Evolutionary conservation across 1,140 invertebrate species (phyloP).

Genomic region (Ceratoteleas bidentatus): DNA sequence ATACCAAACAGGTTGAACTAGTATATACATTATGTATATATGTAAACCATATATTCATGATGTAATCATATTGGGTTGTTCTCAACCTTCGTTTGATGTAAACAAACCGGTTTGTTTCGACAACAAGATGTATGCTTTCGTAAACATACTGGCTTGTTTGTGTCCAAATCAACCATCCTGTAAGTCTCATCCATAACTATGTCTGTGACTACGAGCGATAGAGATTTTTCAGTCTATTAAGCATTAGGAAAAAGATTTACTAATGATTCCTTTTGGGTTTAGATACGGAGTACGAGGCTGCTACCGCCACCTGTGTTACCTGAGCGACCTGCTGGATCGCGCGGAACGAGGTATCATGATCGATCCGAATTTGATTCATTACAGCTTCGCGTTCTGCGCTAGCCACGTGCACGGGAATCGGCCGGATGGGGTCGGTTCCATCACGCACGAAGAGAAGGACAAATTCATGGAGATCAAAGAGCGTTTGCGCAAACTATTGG

Average conservation of each 20-base stretch:
- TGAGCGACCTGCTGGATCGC: conserved; percentile 96
- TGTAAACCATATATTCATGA: no score
- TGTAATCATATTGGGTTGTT: no score
- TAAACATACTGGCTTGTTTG: conserved; percentile 7
- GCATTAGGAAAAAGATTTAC: no score
- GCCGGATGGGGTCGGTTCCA: conserved; percentile 98
- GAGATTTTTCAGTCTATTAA: no score
- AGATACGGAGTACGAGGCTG: conserved; percentile 98
- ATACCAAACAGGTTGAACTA: no score
- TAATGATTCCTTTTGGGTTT: conserved; percentile 23
- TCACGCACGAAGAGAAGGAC: conserved; percentile 98
- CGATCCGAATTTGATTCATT: conserved; percentile 99
- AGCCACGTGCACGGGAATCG: conserved; percentile 98
- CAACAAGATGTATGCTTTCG: no score
- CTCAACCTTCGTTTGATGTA: no score
- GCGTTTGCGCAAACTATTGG: conserved; percentile 93
- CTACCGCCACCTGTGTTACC: conserved; percentile 96
- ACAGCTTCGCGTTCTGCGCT: conserved; percentile 99
- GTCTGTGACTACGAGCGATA: no score
- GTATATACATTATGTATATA: no score
- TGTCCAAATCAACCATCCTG: background rate
- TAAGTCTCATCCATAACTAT: no score
- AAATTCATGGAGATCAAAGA: conserved; percentile 99
- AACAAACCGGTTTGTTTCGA: no score
- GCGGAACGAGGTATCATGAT: conserved; percentile 98